Evolutionary conservation across 2,888 invertebrate genomes (phyloP), one percentile per base, ranked within the genome.

Genomic region (Sinelater perroti): DNA sequence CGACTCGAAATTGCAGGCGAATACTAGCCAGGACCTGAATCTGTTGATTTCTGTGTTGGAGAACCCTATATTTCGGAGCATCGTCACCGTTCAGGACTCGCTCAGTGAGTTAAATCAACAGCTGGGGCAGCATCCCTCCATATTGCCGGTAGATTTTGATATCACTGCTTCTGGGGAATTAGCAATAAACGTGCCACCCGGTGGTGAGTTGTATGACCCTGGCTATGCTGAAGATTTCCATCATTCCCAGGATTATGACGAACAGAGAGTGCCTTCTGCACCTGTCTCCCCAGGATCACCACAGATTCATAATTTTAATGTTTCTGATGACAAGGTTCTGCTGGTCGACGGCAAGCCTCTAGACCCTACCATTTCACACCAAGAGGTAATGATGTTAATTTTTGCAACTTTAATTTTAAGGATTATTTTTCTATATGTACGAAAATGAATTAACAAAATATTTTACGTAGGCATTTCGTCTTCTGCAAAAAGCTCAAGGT

Each of bases 61-160:
- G 71, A 95, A 95, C 80, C 96, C 96, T 1, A 91, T 96, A 49
- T 89, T 97, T 70, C 86, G 91, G 62, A 93, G 93, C 71, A 91
- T 96, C 69, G 91, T 94, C 11, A 93, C 91, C 51, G 87, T 97
- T 58, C 90, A 96, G 82, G 95, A 96, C 75, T 95, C 96, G 0
- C 81, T 97, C 35, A 87, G 87, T 36, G 91, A 95, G 79, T 81
- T 97, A 51, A 92, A 93, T 63, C 88, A 88, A 18, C 95, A 95
- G 79, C 84, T 95, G 52, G 87, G 87, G 30, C 91, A 93, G 71
- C 95, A 95, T 80, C 95, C 95, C 8, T 95, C 95, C 13, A 93
- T 95, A 74, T 81, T 95, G 61, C 94, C 95, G 33, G 91, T 91
- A 45, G 95, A 96, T 77, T 97, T 97, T 79, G 95, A 96, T 74